A percentile compares a stretch with the other conserved stretches of the same genome.
phyloP scores from a whole-genome alignment of 2,797 vertebrate genomes.

The Macropus fuliginosus region DNA sequence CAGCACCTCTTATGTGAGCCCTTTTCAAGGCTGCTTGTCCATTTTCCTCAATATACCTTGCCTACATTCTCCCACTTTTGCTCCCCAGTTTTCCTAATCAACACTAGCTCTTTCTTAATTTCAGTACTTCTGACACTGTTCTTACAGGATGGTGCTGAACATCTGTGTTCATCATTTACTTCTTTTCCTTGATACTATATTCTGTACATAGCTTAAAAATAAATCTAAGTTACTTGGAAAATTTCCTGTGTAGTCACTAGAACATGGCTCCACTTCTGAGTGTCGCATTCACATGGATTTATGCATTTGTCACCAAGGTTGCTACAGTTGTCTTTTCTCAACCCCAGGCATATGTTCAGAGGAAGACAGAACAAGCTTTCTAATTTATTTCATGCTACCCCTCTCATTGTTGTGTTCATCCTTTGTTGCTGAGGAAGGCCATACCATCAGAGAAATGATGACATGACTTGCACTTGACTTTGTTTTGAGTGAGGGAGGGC shows the following conservation, averaged over 20 bases:
- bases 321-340: not conserved
- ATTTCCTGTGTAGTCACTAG: not conserved
- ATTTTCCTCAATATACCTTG: not conserved
- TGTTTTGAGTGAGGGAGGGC: no score
- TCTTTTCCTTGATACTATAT: not conserved
- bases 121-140: not conserved
- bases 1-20: not conserved
- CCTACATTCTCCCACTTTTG: not conserved
- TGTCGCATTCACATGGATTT: not conserved
- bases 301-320: not conserved
- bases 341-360: not conserved
- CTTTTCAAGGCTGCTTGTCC: not conserved
- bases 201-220: not conserved
- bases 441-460: no score
- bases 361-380: not conserved
- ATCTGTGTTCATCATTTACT: not conserved
- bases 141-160: not conserved
- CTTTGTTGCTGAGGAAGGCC: no score
- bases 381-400: slow-evolving; percentile 14
- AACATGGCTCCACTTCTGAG: not conserved
- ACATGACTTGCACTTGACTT: no score
- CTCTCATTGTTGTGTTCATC: not conserved
- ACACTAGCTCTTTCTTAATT: not conserved
- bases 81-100: not conserved
- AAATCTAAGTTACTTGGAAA: not conserved